Percentiles rank a stretch among this genome's conserved stretches.
Evolutionary conservation across 2,113 vertebrate species (phyloP).

Genomic region (Scophthalmus maximus): DNA sequence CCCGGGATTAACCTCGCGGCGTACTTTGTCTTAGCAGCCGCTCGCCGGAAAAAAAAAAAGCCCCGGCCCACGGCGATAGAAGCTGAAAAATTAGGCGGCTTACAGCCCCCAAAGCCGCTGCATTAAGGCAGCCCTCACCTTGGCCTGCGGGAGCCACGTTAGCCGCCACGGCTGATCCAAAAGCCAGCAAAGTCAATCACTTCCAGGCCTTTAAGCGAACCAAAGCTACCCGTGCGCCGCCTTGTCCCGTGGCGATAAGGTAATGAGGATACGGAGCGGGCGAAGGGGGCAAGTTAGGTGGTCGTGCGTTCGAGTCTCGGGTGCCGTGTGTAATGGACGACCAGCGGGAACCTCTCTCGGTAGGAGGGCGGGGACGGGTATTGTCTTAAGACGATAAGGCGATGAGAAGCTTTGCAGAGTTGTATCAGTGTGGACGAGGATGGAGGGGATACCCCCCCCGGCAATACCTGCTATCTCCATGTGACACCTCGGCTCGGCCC

Average conservation of each 20-base stretch:
- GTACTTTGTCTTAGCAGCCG: constrained; percentile 78
- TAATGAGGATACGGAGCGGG: constrained; percentile 71
- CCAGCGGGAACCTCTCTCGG: constrained; percentile 56
- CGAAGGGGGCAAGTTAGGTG: constrained; percentile 58
- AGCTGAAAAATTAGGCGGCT: constrained; percentile 81
- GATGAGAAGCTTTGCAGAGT: constrained; percentile 72
- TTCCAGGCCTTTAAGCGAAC: constrained; percentile 65
- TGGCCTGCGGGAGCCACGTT: constrained; percentile 63
- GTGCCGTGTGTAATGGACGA: constrained; percentile 63
- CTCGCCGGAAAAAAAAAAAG: too few species aligned
- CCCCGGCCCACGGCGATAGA: constrained; percentile 73
- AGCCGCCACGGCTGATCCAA: constrained; percentile 72
- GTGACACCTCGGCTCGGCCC: constrained; percentile 68
- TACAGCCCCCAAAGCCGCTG: constrained; percentile 72
- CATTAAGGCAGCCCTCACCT: constrained; percentile 80
- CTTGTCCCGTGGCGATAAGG: constrained; percentile 74
- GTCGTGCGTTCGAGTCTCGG: constrained; percentile 46
- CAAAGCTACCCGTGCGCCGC: constrained; percentile 59
- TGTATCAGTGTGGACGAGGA: constrained; percentile 69
- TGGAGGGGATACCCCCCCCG: constrained; percentile 35
- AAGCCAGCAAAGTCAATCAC: constrained; percentile 77
- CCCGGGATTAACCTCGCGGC: constrained; percentile 74
- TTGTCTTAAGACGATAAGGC: constrained; percentile 78
- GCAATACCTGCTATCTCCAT: constrained; percentile 78
- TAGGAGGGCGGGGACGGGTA: constrained; percentile 47